Conservation (phyloP, 2,888 invertebrate genomes). For the Synanthedon formicaeformis region DNA sequence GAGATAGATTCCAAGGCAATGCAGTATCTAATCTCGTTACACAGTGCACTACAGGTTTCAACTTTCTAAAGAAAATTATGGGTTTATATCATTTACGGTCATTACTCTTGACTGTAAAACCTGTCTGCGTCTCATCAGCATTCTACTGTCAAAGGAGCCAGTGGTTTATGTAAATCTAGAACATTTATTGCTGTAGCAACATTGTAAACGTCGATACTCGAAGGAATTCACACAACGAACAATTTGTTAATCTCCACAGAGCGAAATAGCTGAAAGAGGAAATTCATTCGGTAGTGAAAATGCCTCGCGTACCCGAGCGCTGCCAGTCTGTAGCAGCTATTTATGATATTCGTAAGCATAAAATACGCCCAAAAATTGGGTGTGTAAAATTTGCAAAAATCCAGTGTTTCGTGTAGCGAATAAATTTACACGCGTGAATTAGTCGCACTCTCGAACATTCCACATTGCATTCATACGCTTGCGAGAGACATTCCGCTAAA, state of each 20-base stretch:
- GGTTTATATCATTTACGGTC: slow-evolving; percentile 28
- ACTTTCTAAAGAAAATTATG: slow-evolving; percentile 37
- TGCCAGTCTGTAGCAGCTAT: slow-evolving; percentile 1
- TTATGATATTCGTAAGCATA: slow-evolving; percentile 3
- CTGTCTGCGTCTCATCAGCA: slow-evolving; percentile 40
- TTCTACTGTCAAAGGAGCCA: slow-evolving; percentile 40
- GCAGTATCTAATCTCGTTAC: not conserved
- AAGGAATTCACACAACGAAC: slow-evolving; percentile 29
- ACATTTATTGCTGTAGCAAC: slow-evolving; percentile 41
- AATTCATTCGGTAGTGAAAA: slow-evolving; percentile 18
- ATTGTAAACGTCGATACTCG: slow-evolving; percentile 30
- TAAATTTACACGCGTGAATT: slow-evolving; percentile 56
- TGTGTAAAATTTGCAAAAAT: slow-evolving; percentile 32
- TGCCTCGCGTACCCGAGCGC: slow-evolving; percentile 16
- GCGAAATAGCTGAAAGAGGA: slow-evolving; percentile 21
- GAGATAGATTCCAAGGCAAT: too few species aligned
- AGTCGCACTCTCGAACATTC: slow-evolving; percentile 43
- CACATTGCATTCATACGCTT: slow-evolving; percentile 17
- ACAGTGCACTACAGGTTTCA: slow-evolving; percentile 12
- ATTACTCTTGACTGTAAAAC: slow-evolving; percentile 26
- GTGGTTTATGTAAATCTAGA: slow-evolving; percentile 47
- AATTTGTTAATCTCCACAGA: slow-evolving; percentile 40
- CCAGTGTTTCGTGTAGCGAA: slow-evolving; percentile 28
- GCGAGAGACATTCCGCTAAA: not conserved
- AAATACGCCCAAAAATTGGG: slow-evolving; percentile 12